phyloP scores from a whole-genome alignment of 1,140 invertebrate species.

The Lordiphosa stackelbergi region DNA sequence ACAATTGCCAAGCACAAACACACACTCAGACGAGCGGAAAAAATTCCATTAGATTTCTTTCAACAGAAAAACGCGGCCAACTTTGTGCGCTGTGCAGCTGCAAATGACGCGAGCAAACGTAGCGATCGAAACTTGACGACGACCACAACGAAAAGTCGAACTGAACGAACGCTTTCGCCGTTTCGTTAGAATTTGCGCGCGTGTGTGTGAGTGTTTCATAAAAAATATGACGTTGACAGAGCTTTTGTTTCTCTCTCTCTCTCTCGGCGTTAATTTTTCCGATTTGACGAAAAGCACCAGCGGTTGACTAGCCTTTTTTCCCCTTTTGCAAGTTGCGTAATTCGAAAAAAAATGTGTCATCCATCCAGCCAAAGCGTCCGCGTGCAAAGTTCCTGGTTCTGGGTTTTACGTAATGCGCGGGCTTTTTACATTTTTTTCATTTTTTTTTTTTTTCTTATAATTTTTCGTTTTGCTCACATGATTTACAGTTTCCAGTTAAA shows the following conservation, averaged over 20 bases:
- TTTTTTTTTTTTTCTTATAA: slow-evolving; percentile 10
- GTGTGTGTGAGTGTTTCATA: slow-evolving; percentile 47
- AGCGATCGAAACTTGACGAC: slow-evolving; percentile 60
- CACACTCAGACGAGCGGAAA: slow-evolving; percentile 25
- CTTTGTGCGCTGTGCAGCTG: slow-evolving; percentile 68
- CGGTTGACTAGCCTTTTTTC: slow-evolving; percentile 21
- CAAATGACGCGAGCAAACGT: slow-evolving; percentile 67
- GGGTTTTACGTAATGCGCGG: slow-evolving; percentile 62
- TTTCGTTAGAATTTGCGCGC: slow-evolving; percentile 59
- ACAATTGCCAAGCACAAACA: slow-evolving; percentile 40
- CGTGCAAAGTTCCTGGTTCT: slow-evolving; percentile 59
- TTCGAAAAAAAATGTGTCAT: slow-evolving; percentile 71
- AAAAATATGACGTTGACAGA: slow-evolving; percentile 68
- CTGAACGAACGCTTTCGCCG: slow-evolving; percentile 49
- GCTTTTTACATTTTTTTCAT: slow-evolving; percentile 18
- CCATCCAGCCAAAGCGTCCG: slow-evolving; percentile 26
- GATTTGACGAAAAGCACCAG: slow-evolving; percentile 62
- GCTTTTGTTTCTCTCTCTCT: slow-evolving; percentile 56
- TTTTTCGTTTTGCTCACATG: slow-evolving; percentile 36
- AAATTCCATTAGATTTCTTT: slow-evolving; percentile 72
- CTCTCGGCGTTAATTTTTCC: slow-evolving; percentile 43
- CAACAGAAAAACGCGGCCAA: slow-evolving; percentile 62
- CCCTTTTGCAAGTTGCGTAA: slow-evolving; percentile 72
- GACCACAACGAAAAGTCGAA: slow-evolving; percentile 60
- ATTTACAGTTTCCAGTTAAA: slow-evolving; percentile 50